Conservation (phyloP, 2,888 invertebrate species). For the Phrixothrix hirtus region DNA sequence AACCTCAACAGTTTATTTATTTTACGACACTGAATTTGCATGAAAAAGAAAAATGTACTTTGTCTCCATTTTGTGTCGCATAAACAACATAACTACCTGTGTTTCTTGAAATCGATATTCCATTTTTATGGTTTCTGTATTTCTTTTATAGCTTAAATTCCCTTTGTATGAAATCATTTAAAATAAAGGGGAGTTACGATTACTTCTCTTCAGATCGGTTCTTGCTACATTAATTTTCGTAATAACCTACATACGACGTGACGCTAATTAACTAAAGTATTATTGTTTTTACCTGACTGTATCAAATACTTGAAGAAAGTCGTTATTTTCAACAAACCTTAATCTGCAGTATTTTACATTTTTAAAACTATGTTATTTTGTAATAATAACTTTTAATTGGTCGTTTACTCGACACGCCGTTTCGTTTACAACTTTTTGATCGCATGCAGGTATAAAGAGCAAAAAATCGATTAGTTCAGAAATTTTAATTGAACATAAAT, state of each 20-base stretch:
- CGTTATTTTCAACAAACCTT: slow-evolving; percentile 1
- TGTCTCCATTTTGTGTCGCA: slow-evolving; percentile 8
- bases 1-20: slow-evolving; percentile 5
- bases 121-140: slow-evolving; percentile 15
- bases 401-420: background rate
- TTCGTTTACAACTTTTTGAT: background rate
- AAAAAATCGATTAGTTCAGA: too few relatives aligned
- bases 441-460: too few relatives aligned
- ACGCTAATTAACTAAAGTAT: slow-evolving; percentile 6
- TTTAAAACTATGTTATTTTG: background rate
- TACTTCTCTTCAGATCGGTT: background rate
- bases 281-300: slow-evolving; percentile 12
- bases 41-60: slow-evolving; percentile 7
- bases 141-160: slow-evolving; percentile 15
- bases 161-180: slow-evolving; percentile 21
- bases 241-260: slow-evolving; percentile 8
- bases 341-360: slow-evolving; percentile 2
- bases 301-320: background rate
- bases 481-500: too few relatives aligned
- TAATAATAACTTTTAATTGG: background rate
- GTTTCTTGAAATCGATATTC: slow-evolving; percentile 21
- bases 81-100: slow-evolving; percentile 7
- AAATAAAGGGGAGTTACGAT: background rate
- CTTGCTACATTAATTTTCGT: slow-evolving; percentile 1
- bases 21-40: slow-evolving; percentile 7